These are phyloP conservation scores for Neuroterus valhalla DNA, from an alignment of 1,140 invertebrate species.

Conservation along the genomic window DNA sequence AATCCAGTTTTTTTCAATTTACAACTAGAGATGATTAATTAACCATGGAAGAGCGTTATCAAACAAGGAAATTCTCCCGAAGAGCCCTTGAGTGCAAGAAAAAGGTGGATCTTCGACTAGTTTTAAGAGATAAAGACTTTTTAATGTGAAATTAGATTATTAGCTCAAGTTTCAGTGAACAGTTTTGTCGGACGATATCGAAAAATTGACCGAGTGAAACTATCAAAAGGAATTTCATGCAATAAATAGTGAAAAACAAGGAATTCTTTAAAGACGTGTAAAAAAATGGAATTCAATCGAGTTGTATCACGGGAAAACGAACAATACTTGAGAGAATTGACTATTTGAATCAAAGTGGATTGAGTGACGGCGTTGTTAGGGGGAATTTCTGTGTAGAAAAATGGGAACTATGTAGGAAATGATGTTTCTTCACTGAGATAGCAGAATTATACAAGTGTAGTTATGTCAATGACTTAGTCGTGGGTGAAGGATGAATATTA, in stretches of 20 bases:
- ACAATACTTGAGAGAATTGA: slow-evolving; percentile 19
- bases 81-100: neutral
- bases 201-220: neutral
- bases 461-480: slow-evolving; percentile 5
- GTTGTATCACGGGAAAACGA: neutral
- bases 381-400: slow-evolving; percentile 11
- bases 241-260: neutral
- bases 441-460: neutral
- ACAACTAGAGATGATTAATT: neutral
- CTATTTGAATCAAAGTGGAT: slow-evolving; percentile 19
- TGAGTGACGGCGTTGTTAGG: neutral
- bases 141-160: slow-evolving; percentile 6
- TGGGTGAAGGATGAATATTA: slow-evolving; percentile 17
- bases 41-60: neutral
- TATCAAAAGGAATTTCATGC: slow-evolving; percentile 16
- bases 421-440: neutral
- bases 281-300: neutral
- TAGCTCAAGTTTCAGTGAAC: neutral
- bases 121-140: slow-evolving; percentile 12
- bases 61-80: neutral
- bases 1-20: neutral
- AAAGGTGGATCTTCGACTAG: neutral
- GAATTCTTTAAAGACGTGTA: neutral
- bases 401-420: neutral
- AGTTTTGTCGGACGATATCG: too few species aligned